Evolutionary conservation across 2,797 vertebrate genomes (phyloP), one percentile per base, ranked within the genome.

Genomic region (Salmo trutta): DNA sequence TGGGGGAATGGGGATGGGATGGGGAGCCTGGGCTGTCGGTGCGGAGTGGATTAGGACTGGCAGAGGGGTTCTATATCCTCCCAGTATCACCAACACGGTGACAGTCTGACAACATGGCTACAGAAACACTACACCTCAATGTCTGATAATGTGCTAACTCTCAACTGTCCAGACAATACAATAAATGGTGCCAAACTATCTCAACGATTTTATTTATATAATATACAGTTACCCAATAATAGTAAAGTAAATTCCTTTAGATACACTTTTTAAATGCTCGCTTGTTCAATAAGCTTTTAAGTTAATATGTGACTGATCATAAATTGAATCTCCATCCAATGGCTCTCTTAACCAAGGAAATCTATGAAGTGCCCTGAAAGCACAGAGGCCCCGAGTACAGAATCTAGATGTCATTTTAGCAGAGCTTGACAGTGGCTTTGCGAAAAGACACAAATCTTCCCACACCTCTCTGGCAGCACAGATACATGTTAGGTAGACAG

Each of bases 51-150:
- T 78, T 73, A 64, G 77, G 78, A 68, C 76, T 54, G 75, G 72
- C 64, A 79, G 74, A 29, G 31, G 78, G 72, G 21, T 62, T 83
- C 29, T 66, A 66, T 29, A 14, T 31, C 27, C 5, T 33, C 65
- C 64, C 64, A 2, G 56, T 19, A 19, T 21, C 59, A 27, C 8
- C 21, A 64, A 64, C 56, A n/a, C 68, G 2, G 27, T 12, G 24
- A 15, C 65, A 66, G 10, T 1, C 84, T 27, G 65, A 31, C 17
- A 2, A 33, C 29, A 29, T 16, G 12, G 7, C 31, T 15, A 67
- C 27, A 15, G 79, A 68, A 69, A 84, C 79, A 80, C n/a, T 59
- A 77, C 70, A 86, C 2, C 77, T 71, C 73, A 36, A 21, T 67
- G 71, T 76, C 71, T 66, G 75, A 67, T 83, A 71, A 59, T 59